Conservation (phyloP, 2,888 invertebrate species). For the Oscheius sp. region DNA sequence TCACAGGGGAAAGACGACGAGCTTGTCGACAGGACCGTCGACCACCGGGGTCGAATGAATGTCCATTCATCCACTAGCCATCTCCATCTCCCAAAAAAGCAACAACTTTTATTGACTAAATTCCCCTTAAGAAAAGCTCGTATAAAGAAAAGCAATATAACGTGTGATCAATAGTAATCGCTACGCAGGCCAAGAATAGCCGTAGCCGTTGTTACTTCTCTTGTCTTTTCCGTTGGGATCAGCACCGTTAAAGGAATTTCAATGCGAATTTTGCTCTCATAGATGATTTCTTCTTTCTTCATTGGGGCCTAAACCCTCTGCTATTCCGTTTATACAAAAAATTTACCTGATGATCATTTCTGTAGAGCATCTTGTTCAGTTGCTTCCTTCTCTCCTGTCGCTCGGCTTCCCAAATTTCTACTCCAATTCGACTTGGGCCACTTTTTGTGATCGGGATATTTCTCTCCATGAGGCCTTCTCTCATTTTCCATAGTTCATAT, state of each 20-base stretch:
- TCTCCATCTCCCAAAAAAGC: too few relatives aligned
- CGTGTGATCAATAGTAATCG: conserved; percentile 14
- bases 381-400: background rate
- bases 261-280: background rate
- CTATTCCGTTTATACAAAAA: background rate
- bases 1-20: too few relatives aligned
- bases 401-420: conserved; percentile 5
- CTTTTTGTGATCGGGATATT: background rate
- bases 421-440: conserved; percentile 10
- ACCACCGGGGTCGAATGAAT: too few relatives aligned
- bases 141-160: background rate
- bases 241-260: conserved; percentile 12
- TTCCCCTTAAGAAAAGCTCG: too few relatives aligned
- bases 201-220: background rate
- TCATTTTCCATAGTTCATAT: conserved; percentile 26
- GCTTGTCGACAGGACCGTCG: too few relatives aligned
- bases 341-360: background rate
- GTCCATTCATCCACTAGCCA: too few relatives aligned
- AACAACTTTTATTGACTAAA: too few relatives aligned
- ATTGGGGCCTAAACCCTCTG: background rate
- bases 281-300: background rate
- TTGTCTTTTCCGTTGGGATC: background rate
- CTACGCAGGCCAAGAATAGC: conserved; percentile 14
- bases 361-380: background rate
- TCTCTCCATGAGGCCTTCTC: conserved; percentile 1